Evolutionary conservation across 2,888 invertebrate species (phyloP), one percentile per base, ranked within the genome.

Genomic region (Idaea aversata): DNA sequence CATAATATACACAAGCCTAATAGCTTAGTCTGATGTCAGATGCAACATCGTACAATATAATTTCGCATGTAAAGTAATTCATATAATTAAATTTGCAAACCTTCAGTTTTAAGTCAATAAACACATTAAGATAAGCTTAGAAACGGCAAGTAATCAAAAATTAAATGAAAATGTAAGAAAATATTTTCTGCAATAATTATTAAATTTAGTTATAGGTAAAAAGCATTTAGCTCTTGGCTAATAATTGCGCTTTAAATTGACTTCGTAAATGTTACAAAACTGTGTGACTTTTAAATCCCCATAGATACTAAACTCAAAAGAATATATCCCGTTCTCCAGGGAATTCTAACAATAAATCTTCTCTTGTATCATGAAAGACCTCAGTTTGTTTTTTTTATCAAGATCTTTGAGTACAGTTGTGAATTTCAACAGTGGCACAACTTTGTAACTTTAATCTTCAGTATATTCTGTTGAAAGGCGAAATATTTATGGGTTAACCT

Each of bases 261-360:
- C 10, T 15, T 15, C n/a, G 57, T 15, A 10, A 47, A 34, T 59
- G 62, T 65, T 67, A 68, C 68, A 63, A 10, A 36, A 66, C 77
- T 67, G 74, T 81, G 77, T 78, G 64, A 83, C 63, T 68, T 61
- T 65, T 65, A 64, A 63, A 67, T 69, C 73, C 72, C 73, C 75
- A 72, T 77, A 79, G 78, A 80, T 77, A 79, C 75, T 77, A 77
- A 77, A 75, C 79, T 82, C 82, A 81, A 84, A 85, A 84, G 83
- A 83, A 86, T 85, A 84, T 84, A 88, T 88, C 80, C 78, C 47
- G 78, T 77, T 75, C 87, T 81, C 85, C 63, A 72, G 84, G 86
- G 88, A 83, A 83, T 84, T 79, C 67, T 68, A 76, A 87, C 76
- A 87, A 89, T 90, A 89, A 89, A 89, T 90, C 88, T 86, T 75